Evolutionary conservation across 2,888 invertebrate genomes (phyloP).

Genomic region (Lycophotia porphyrea): DNA sequence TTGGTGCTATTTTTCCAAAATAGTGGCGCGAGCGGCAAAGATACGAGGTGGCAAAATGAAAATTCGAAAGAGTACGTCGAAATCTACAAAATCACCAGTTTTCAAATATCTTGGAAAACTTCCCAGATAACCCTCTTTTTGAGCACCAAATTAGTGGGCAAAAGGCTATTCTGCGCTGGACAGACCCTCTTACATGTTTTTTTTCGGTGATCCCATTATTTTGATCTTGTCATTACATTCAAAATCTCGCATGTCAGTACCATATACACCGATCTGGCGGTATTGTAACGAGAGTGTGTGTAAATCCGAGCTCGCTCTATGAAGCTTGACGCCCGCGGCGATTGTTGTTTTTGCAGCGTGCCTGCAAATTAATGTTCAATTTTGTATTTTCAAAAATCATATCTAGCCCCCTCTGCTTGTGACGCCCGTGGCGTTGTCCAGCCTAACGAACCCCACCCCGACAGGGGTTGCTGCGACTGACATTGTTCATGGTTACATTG

Average conservation of each 20-base stretch:
- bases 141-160: too few relatives aligned
- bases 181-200: too few relatives aligned
- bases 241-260: not conserved
- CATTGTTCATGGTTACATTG: constrained; percentile 38
- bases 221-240: too few relatives aligned
- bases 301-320: constrained; percentile 22
- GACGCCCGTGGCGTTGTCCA: constrained; percentile 40
- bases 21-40: too few relatives aligned
- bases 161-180: not conserved
- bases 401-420: constrained; percentile 33
- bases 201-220: too few relatives aligned
- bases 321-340: constrained; percentile 24
- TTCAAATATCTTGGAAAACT: too few relatives aligned
- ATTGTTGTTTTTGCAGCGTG: constrained; percentile 41
- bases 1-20: too few relatives aligned
- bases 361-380: constrained; percentile 57
- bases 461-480: constrained; percentile 20
- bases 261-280: constrained; percentile 1
- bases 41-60: too few relatives aligned
- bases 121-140: too few relatives aligned
- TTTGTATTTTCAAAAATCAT: constrained; percentile 57
- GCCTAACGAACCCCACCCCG: constrained; percentile 28
- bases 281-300: constrained; percentile 8
- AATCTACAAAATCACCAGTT: too few relatives aligned
- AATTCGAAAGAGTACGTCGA: too few relatives aligned